Conservation (phyloP, 2,113 vertebrate species). For the Proterorhinus semilunaris region DNA sequence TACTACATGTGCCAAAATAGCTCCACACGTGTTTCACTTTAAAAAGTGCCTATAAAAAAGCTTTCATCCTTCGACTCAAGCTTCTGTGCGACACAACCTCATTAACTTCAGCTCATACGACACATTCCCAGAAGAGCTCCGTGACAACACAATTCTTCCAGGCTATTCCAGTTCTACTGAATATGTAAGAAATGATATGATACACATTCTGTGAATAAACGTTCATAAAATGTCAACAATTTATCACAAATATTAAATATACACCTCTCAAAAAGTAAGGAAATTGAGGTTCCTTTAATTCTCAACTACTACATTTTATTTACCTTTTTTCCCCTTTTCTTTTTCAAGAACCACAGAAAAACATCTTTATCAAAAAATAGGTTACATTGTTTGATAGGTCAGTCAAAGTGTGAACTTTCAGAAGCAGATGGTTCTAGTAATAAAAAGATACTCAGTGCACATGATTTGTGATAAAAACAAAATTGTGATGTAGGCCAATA, state of each 20-base stretch:
- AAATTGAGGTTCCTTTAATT: too few relatives aligned
- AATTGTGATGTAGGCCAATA: not conserved
- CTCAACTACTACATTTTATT: too few relatives aligned
- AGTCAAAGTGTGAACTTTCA: not conserved
- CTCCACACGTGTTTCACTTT: slow-evolving; percentile 58
- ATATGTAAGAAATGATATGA: not conserved
- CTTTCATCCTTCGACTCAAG: slow-evolving; percentile 37
- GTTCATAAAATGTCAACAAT: too few relatives aligned
- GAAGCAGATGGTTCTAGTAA: not conserved
- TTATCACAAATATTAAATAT: too few relatives aligned
- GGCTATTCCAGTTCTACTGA: not conserved
- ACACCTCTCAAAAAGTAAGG: too few relatives aligned
- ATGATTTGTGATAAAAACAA: not conserved
- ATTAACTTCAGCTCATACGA: slow-evolving; percentile 15
- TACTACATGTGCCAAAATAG: slow-evolving; percentile 18
- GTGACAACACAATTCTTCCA: not conserved
- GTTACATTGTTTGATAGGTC: too few relatives aligned
- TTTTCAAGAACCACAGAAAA: too few relatives aligned
- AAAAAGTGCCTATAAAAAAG: slow-evolving; percentile 52
- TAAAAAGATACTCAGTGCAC: too few relatives aligned
- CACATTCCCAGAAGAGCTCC: slow-evolving; percentile 5
- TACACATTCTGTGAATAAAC: too few relatives aligned
- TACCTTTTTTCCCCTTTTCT: too few relatives aligned
- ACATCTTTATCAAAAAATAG: too few relatives aligned
- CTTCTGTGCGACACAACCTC: slow-evolving; percentile 21